Conservation (phyloP, 2,888 invertebrate species). For the Neuroscelio doddi region DNA sequence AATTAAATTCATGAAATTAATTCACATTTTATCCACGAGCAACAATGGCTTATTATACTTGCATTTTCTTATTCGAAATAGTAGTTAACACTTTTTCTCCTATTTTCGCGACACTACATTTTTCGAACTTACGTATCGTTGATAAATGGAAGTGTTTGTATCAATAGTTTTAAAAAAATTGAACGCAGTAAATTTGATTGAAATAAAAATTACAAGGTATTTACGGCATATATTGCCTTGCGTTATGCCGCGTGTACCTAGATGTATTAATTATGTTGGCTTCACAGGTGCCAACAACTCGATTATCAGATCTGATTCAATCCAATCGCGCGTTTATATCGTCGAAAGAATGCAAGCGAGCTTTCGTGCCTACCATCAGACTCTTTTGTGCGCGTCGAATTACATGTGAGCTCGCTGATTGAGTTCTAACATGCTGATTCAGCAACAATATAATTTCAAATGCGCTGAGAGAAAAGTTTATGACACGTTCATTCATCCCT, state of each 20-base stretch:
- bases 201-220: slow-evolving; percentile 13
- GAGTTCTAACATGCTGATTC: slow-evolving; percentile 45
- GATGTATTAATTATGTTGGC: slow-evolving; percentile 65
- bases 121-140: no score
- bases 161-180: slow-evolving; percentile 8
- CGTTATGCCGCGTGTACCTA: slow-evolving; percentile 30
- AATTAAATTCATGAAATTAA: no score
- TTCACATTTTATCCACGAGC: no score
- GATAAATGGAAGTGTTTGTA: no score
- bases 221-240: slow-evolving; percentile 22
- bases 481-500: slow-evolving; percentile 30
- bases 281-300: slow-evolving; percentile 70
- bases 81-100: no score
- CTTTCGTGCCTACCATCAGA: slow-evolving; percentile 41
- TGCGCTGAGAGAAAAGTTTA: slow-evolving; percentile 29
- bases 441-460: slow-evolving; percentile 39
- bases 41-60: no score
- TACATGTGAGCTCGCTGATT: slow-evolving; percentile 40
- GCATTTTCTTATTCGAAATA: no score
- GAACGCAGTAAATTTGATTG: slow-evolving; percentile 15
- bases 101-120: no score
- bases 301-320: slow-evolving; percentile 68
- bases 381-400: slow-evolving; percentile 41
- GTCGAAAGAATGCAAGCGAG: slow-evolving; percentile 40
- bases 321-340: slow-evolving; percentile 61